phyloP scores from a whole-genome alignment of 2,113 vertebrate species.

The Coreoperca whiteheadi region DNA sequence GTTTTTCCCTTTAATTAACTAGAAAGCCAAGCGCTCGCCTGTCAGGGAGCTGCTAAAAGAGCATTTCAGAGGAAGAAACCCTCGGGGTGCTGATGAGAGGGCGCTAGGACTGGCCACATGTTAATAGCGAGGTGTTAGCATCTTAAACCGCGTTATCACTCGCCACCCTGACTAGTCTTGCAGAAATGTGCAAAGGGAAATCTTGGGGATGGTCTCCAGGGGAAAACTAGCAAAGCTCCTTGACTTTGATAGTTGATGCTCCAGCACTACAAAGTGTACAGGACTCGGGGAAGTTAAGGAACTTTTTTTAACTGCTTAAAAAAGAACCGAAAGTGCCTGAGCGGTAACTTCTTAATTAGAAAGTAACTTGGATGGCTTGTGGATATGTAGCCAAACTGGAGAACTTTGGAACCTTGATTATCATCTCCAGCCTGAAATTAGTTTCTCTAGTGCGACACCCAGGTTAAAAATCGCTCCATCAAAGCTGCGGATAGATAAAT shows the following conservation, averaged over 20 bases:
- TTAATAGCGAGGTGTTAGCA: slow-evolving; percentile 83
- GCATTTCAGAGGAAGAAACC: slow-evolving; percentile 84
- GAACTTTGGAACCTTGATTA: slow-evolving; percentile 63
- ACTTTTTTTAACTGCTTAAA: slow-evolving; percentile 67
- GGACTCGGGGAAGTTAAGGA: slow-evolving; percentile 67
- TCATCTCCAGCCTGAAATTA: slow-evolving; percentile 54
- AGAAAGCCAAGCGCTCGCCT: slow-evolving; percentile 89
- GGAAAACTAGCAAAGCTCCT: slow-evolving; percentile 66
- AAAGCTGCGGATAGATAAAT: slow-evolving; percentile 28
- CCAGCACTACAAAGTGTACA: slow-evolving; percentile 70
- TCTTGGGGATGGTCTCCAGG: slow-evolving; percentile 71
- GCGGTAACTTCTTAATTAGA: slow-evolving; percentile 76
- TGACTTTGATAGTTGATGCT: slow-evolving; percentile 70
- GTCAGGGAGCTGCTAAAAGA: slow-evolving; percentile 87
- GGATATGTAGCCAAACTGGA: slow-evolving; percentile 52
- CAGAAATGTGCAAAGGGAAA: slow-evolving; percentile 73
- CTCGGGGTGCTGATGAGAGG: slow-evolving; percentile 81
- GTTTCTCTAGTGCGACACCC: slow-evolving; percentile 30
- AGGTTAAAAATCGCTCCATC: slow-evolving; percentile 55
- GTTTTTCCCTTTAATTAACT: slow-evolving; percentile 98
- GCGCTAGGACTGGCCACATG: slow-evolving; percentile 80
- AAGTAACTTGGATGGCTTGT: slow-evolving; percentile 63
- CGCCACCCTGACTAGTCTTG: slow-evolving; percentile 70
- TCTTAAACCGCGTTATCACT: slow-evolving; percentile 78
- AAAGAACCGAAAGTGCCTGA: slow-evolving; percentile 55